Conservation (phyloP, 2,113 vertebrate genomes). For the Callipepla californica region DNA sequence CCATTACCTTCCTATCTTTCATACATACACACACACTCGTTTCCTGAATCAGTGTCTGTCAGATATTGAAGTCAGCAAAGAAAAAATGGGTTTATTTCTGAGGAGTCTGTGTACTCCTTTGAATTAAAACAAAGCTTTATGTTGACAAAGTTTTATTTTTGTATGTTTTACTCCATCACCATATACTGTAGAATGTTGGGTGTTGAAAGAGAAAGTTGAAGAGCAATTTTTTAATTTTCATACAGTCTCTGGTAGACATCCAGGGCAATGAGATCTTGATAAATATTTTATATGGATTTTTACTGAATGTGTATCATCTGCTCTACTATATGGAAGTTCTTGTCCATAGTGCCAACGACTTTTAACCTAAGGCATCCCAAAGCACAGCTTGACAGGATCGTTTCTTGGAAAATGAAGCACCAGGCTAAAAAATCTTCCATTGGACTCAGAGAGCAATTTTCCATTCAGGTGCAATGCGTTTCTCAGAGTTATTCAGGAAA, state of each 20-base stretch:
- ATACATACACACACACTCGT: rapidly evolving
- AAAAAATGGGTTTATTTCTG: neutral
- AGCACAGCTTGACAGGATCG: neutral
- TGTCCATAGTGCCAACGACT: neutral
- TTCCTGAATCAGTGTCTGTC: neutral
- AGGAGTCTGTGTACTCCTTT: neutral
- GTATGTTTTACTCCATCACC: neutral
- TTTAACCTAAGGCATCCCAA: neutral
- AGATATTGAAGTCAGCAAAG: neutral
- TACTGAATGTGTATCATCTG: neutral
- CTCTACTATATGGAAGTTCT: neutral
- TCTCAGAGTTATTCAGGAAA: neutral
- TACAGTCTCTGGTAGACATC: neutral
- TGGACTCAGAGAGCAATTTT: neutral
- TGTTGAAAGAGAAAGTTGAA: neutral
- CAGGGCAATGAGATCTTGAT: neutral
- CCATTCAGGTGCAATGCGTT: neutral
- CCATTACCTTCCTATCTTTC: neutral
- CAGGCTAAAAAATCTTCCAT: neutral
- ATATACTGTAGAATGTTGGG: neutral
- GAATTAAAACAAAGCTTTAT: neutral
- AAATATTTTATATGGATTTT: conserved; percentile 24
- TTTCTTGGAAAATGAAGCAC: neutral
- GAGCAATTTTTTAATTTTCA: conserved; percentile 6
- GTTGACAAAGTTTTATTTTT: neutral